A percentile compares a stretch with the other conserved stretches of the same genome.
Evolutionary conservation across 2,797 vertebrate species (phyloP).

Genomic region (Heterohyrax brucei): DNA sequence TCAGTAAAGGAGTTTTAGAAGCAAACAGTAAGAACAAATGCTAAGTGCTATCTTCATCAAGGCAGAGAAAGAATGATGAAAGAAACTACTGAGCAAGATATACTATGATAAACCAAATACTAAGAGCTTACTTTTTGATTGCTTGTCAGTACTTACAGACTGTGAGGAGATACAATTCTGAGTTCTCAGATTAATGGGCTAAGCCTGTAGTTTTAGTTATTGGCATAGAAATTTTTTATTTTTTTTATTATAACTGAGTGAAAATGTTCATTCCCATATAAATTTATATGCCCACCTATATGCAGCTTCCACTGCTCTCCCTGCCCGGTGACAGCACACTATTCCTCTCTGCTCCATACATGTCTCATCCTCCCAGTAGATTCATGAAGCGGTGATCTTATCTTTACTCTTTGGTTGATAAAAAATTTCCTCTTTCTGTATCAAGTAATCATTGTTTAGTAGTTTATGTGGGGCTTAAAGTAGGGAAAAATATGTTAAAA

Average conservation of each 20-base stretch:
- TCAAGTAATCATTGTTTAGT: slow-evolving; percentile 18
- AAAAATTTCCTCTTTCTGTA: slow-evolving; percentile 22
- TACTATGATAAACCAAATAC: neutral
- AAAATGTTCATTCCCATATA: too few species aligned
- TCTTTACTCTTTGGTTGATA: slow-evolving; percentile 33
- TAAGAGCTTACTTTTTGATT: neutral
- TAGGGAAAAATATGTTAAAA: slow-evolving; percentile 37
- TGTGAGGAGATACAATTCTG: neutral
- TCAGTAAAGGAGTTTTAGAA: slow-evolving; percentile 40
- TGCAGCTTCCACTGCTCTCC: too few species aligned
- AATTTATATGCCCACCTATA: too few species aligned
- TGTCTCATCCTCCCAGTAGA: neutral
- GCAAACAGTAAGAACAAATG: slow-evolving; percentile 2
- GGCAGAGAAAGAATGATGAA: neutral
- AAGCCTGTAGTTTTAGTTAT: neutral
- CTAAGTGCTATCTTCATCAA: neutral
- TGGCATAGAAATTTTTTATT: too few species aligned
- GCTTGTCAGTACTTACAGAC: neutral
- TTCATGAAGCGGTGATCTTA: slow-evolving; percentile 25
- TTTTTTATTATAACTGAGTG: too few species aligned
- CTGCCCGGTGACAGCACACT: too few species aligned
- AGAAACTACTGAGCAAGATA: neutral
- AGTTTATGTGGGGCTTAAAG: slow-evolving; percentile 10
- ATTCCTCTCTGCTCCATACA: too few species aligned
- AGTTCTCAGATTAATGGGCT: neutral